These are phyloP conservation scores for Encarsia formosa DNA, from an alignment of 2,888 invertebrate species.

Conservation along the genomic window DNA sequence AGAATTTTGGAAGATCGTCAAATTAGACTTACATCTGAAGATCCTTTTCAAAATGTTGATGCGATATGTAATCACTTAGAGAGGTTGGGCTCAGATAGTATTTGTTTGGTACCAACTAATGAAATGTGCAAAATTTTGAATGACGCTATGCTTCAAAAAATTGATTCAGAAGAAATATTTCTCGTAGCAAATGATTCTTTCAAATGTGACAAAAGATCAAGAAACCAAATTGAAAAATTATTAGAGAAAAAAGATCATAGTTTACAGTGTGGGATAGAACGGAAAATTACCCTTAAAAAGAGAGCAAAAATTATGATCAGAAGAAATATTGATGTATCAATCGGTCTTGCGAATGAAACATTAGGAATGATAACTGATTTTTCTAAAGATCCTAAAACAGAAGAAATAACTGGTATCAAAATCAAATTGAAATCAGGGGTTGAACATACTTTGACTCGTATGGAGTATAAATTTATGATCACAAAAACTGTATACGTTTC, in stretches of 20 bases:
- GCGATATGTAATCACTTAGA: not conserved
- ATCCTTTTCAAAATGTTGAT: too few relatives aligned
- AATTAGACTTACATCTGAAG: too few relatives aligned
- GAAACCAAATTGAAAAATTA: slow-evolving; percentile 2
- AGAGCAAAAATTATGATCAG: slow-evolving; percentile 31
- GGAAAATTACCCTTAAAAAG: slow-evolving; percentile 19
- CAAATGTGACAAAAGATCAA: not conserved
- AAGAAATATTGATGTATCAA: slow-evolving; percentile 33
- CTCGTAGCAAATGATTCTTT: slow-evolving; percentile 2
- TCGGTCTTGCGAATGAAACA: slow-evolving; percentile 34
- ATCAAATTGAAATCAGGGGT: not conserved
- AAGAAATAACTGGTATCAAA: not conserved
- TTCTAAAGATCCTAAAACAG: not conserved
- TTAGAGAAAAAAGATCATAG: slow-evolving; percentile 9
- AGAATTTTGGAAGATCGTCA: too few relatives aligned
- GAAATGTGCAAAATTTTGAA: not conserved
- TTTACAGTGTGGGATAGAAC: slow-evolving; percentile 6
- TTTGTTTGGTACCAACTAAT: not conserved
- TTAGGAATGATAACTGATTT: slow-evolving; percentile 29
- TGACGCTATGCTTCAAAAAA: not conserved
- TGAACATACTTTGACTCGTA: slow-evolving; percentile 22
- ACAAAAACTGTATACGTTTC: slow-evolving; percentile 26
- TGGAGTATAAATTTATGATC: slow-evolving; percentile 31
- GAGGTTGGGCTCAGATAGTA: not conserved
- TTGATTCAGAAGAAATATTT: not conserved